phyloP scores from a whole-genome alignment of 1,140 invertebrate species.

The Charaxes varanes region DNA sequence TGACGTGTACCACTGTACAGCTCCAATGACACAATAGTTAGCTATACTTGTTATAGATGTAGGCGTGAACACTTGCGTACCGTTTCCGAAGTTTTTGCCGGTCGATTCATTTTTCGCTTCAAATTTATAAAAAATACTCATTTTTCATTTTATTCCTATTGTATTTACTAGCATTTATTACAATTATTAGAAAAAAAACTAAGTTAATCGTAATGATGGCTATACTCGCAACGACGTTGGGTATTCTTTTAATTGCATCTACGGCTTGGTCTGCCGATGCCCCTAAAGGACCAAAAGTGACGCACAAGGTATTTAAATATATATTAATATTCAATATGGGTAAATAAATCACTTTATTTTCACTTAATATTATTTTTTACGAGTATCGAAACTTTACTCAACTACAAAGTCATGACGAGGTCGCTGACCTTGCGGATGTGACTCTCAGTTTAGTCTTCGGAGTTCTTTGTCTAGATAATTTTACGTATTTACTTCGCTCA shows the following conservation, averaged over 20 bases:
- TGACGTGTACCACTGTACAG: too few species aligned
- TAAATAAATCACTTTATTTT: too few species aligned
- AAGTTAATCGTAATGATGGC: constrained; percentile 61
- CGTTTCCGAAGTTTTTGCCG: too few species aligned
- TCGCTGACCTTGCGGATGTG: constrained; percentile 46
- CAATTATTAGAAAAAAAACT: constrained; percentile 54
- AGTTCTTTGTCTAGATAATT: constrained; percentile 25
- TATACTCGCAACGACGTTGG: constrained; percentile 37
- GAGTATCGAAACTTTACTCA: too few species aligned
- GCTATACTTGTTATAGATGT: too few species aligned
- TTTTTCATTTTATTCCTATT: too few species aligned
- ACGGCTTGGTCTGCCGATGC: constrained; percentile 45
- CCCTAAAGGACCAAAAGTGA: constrained; percentile 64
- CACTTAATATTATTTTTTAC: too few species aligned
- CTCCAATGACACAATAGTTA: too few species aligned
- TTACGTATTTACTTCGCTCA: constrained; percentile 7
- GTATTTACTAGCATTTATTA: constrained; percentile 15
- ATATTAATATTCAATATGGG: too few species aligned
- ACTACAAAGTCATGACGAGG: constrained; percentile 16
- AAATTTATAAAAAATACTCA: neutral
- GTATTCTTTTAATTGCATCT: constrained; percentile 46
- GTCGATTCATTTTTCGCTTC: neutral
- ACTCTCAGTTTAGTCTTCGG: too few species aligned
- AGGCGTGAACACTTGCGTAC: too few species aligned
- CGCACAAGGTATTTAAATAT: constrained; percentile 47